phyloP scores from a whole-genome alignment of 2,888 invertebrate species.

The Hipparchia semele region DNA sequence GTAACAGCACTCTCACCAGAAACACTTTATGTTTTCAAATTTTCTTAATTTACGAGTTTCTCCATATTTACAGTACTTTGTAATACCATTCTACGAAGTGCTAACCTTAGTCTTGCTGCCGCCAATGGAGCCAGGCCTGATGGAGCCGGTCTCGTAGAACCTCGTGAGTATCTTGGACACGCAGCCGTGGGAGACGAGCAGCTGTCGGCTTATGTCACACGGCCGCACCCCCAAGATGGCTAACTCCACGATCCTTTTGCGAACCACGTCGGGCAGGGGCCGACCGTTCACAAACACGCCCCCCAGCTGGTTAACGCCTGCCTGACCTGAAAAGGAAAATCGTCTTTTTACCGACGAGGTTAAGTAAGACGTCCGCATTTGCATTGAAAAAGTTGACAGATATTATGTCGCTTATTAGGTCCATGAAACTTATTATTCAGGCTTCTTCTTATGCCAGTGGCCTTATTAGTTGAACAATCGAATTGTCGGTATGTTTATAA shows the following conservation, averaged over 20 bases:
- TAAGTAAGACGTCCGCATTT: constrained; percentile 23
- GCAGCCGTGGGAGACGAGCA: constrained; percentile 98
- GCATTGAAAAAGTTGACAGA: constrained; percentile 25
- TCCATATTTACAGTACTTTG: not conserved
- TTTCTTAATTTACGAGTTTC: too few species aligned
- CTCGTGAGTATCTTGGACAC: constrained; percentile 98
- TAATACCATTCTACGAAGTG: not conserved
- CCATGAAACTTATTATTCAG: constrained; percentile 24
- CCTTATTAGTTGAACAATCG: constrained; percentile 26
- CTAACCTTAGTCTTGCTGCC: constrained; percentile 97
- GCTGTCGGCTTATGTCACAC: constrained; percentile 97
- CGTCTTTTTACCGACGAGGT: constrained; percentile 22
- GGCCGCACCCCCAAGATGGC: constrained; percentile 97
- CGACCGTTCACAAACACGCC: constrained; percentile 99
- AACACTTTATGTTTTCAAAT: too few species aligned
- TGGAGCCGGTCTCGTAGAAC: constrained; percentile 98
- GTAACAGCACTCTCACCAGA: too few species aligned
- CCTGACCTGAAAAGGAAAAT: constrained; percentile 88
- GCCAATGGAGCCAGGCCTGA: constrained; percentile 96
- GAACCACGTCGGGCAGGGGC: constrained; percentile 97
- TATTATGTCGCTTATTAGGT: constrained; percentile 24
- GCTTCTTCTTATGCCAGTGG: constrained; percentile 13
- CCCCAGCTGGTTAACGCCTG: constrained; percentile 98
- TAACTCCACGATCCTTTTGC: constrained; percentile 96
- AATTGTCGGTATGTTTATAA: constrained; percentile 13